A percentile compares a stretch with the other conserved stretches of the same genome.
These are phyloP conservation scores for Grantiella picta DNA, from an alignment of 2,113 vertebrate species.

Conservation along the genomic window DNA sequence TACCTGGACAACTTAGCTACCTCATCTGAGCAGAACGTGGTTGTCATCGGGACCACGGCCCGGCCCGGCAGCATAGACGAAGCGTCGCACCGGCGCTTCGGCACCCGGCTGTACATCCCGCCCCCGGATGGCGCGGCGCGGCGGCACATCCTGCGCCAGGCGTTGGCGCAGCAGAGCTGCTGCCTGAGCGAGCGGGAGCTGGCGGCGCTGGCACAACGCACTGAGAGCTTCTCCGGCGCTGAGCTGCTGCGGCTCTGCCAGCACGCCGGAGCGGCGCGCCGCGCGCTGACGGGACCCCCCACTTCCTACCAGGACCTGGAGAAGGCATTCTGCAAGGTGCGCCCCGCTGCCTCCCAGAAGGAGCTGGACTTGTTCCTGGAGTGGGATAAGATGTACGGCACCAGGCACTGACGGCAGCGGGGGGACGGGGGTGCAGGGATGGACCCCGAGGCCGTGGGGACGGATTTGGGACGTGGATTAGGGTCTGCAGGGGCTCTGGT, in stretches of 20 bases:
- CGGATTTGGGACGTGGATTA: accelerated
- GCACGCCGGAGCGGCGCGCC: slow-evolving; percentile 77
- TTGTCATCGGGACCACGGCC: slow-evolving; percentile 86
- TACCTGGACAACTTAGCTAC: slow-evolving; percentile 84
- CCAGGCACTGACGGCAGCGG: slow-evolving; percentile 59
- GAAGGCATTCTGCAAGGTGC: slow-evolving; percentile 89
- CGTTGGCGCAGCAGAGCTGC: slow-evolving; percentile 82
- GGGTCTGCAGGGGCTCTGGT: neutral
- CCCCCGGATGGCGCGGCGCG: slow-evolving; percentile 82
- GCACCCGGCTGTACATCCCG: slow-evolving; percentile 86
- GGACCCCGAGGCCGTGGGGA: neutral
- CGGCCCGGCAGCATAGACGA: slow-evolving; percentile 89
- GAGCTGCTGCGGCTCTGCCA: slow-evolving; percentile 90
- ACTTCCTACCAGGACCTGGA: slow-evolving; percentile 90
- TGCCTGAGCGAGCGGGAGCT: slow-evolving; percentile 87
- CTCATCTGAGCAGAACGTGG: slow-evolving; percentile 74
- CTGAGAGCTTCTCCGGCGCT: slow-evolving; percentile 85
- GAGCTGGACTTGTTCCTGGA: slow-evolving; percentile 89
- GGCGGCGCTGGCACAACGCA: slow-evolving; percentile 83
- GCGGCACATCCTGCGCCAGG: slow-evolving; percentile 85
- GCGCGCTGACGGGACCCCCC: slow-evolving; percentile 63
- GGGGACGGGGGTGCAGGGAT: neutral
- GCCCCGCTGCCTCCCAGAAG: slow-evolving; percentile 82
- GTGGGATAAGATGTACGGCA: slow-evolving; percentile 92
- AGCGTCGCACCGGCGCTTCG: slow-evolving; percentile 83